Evolutionary conservation across 2,797 vertebrate species (phyloP), one percentile per base, ranked within the genome.

Genomic region (Tokudaia muenninki): DNA sequence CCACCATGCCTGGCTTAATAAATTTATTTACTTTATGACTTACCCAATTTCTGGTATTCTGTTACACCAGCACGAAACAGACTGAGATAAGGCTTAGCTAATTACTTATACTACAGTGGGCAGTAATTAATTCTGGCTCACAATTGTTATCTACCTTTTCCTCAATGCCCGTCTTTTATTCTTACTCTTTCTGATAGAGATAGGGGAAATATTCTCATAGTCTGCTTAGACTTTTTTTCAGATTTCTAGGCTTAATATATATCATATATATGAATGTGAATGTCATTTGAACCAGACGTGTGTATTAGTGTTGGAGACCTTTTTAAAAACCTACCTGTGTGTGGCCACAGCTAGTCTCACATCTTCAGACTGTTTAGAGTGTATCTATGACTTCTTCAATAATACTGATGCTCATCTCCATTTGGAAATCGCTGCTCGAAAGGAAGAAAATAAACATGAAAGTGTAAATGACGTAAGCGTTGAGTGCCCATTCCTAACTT

Each of bases 351-450:
- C 78, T n/a, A 81, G 41, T 47, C 5, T n/a, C 41, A 74, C 34
- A 92, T 87, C 34, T 84, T 92, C 37, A 95, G 72, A 88, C 1
- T 87, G 17, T 95, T 67, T 92, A 78, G 41, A 59, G 37, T 90
- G 13, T 22, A 26, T 52, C 44, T 34, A 81, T 47, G 31, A 26
- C 52, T 90, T 90, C 55, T 81, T 10, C 31, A 44, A 17, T 94
- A 59, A 94, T 90, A 52, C 24, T 77, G 21, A 59, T 93, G 57
- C 10, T 84, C 31, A 81, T 90, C 24, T 88, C 24, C 26, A 75
- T n/a, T 79, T 96, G 72, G 90, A 83, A 95, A 92, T 81, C 92
- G 67, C 74, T 94, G 37, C n/a, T 94, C 52, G 94, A 82, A 96
- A 87, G 65, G 63, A 94, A 96, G 57, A 77, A 63, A 75, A 82